Base-by-base conservation (phyloP, 2,888 invertebrate genomes). In the Watsonalla binaria region DNA sequence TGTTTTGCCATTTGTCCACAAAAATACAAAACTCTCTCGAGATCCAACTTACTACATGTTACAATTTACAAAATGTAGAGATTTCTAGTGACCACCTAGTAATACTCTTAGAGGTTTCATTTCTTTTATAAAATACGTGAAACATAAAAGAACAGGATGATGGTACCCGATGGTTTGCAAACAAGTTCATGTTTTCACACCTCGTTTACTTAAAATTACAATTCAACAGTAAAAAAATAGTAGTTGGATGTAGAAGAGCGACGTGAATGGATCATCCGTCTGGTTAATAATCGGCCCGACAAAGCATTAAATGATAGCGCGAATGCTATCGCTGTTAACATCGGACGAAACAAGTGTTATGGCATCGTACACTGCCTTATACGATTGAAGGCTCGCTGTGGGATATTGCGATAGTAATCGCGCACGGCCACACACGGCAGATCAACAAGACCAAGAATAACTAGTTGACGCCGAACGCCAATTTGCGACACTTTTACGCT, bases 1-100 rank as follows among this genome's bases (percentile, higher is more conserved):
- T 87, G 90, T 90, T 88, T 84, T 82, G 84, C 84, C 87, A 86
- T 88, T 89, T 88, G 86, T 85, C 74, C 76, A 72, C 76, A 74
- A 84, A 86, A 81, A 83, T 80, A 76, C 75, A 76, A 74, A 73
- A 63, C 71, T 72, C 66, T 70, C 65, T 70, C 67, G 63, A 49
- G 49, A 14, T 49, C 37, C 37, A 39, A 14, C 9, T 37, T 49
- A 49, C 37, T 15, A 9, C 15, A 15, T 39, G 37, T 35, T 39
- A 6, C 8, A 8, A 42, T 8, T 37, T 8, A 37, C 37, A 42
- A 42, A 42, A 42, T 42, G 11, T 42, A 42, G 11, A 11, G 9
- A 11, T 2, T 42, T 37, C 37, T 2, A 1, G 1, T 24, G 24
- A 24, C 24, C 24, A 24, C 24, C 24, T 24, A 24, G 24, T 24